Base-by-base conservation (phyloP, 1,140 invertebrate genomes). In the Heliconius hewitsoni region DNA sequence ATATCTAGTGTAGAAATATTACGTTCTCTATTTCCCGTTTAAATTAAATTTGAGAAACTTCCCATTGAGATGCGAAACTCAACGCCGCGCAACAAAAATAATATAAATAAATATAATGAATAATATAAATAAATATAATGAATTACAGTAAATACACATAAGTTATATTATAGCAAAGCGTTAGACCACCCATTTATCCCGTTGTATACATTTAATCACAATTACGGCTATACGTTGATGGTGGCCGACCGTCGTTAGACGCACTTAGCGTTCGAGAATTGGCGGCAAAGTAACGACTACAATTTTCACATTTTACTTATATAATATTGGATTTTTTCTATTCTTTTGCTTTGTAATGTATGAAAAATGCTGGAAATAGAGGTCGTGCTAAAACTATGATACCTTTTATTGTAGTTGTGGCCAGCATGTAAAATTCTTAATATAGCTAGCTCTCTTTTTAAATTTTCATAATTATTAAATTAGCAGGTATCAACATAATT, bases 161-260 rank as follows among this genome's bases (percentile, higher is more conserved):
- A 19, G 11, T 16, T 9, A 30, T 27, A 66, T 27, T 27, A 16
- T 16, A 66, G 23, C n/a, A 66, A 66, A 66, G 60, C 30, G 23
- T 27, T 66, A 13, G 27, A 66, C 60, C 60, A 66, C 1, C 27
- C 60, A 66, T 66, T 66, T 66, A 66, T n/a, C 13, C 23, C 9
- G 60, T 27, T 66, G 23, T 66, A 66, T 76, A 60, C 73, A 52
- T 52, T 79, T 74, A 79, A 75, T 79, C 74, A 75, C 39, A 72
- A 77, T 79, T 71, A 75, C 42, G 39, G 60, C 27, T 46, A 19
- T 60, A 60, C 37, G 73, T 42, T 75, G 70, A 75, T 76, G 73
- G 60, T n/a, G 23, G 66, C 66, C 73, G 57, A 74, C 34, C 75
- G 55, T 74, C 71, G 74, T 81, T 81, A 79, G 73, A 46, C 79